Evolutionary conservation across 2,113 vertebrate genomes (phyloP).

Genomic region (Xiphias gladius): DNA sequence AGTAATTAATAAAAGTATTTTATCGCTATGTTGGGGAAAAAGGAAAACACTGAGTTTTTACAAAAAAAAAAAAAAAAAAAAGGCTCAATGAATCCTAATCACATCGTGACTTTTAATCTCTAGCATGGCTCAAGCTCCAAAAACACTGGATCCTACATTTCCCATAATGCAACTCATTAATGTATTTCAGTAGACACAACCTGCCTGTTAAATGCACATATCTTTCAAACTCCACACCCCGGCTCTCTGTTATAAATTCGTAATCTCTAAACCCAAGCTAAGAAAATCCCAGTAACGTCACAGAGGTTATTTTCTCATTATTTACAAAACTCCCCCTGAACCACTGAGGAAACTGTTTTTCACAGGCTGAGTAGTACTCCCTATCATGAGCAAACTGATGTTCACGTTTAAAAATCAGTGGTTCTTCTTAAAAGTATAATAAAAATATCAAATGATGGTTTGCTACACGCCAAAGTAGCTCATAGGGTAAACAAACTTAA

Average conservation of each 20-base stretch:
- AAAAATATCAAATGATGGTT: conserved; percentile 24
- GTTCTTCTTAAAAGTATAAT: conserved; percentile 15
- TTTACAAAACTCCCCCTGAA: conserved; percentile 21
- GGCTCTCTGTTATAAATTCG: conserved; percentile 18
- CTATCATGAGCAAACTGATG: neutral
- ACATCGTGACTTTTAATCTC: neutral
- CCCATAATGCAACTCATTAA: too few relatives aligned
- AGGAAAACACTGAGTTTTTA: neutral
- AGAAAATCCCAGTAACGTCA: neutral
- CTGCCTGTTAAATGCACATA: neutral
- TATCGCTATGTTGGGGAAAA: neutral
- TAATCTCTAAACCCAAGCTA: neutral
- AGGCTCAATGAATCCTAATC: too few relatives aligned
- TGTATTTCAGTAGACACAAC: too few relatives aligned
- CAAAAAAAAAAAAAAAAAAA: neutral
- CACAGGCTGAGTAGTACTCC: neutral
- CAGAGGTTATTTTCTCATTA: neutral
- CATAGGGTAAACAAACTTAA: conserved; percentile 38
- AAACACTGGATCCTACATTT: too few relatives aligned
- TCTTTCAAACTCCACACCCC: conserved; percentile 13
- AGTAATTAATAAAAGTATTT: neutral
- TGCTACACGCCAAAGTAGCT: conserved; percentile 14
- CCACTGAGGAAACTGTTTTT: neutral
- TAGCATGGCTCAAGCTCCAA: too few relatives aligned
- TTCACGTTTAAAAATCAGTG: neutral